These are phyloP conservation scores for Novumbra hubbsi DNA, from an alignment of 2,797 vertebrate genomes.

Conservation along the genomic window DNA sequence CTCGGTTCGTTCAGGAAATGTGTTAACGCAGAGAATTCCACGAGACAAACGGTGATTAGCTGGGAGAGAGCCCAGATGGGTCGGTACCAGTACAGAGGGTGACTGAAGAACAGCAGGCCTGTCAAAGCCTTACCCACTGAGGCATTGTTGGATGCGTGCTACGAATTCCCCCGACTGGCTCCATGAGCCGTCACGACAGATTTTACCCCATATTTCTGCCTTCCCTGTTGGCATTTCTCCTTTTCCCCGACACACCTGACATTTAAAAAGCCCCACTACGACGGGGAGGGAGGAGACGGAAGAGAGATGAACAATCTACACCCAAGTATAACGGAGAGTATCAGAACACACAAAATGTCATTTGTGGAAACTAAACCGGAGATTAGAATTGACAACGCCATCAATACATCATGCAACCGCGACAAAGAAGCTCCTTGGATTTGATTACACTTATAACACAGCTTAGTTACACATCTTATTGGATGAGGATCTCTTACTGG, in stretches of 20 bases:
- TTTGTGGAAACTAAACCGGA: background rate
- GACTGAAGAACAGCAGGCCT: conserved; percentile 7
- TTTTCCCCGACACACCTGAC: conserved; percentile 69
- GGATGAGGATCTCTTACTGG: too few species aligned
- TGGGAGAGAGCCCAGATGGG: background rate
- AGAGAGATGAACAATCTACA: conserved; percentile 60
- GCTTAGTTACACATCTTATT: background rate
- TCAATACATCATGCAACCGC: background rate
- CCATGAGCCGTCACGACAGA: conserved; percentile 69
- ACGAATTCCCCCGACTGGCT: conserved; percentile 55
- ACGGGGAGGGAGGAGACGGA: conserved; percentile 53
- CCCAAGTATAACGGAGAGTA: conserved; percentile 58
- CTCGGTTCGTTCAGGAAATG: too few species aligned
- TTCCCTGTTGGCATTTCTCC: conserved; percentile 12
- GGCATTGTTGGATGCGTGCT: conserved; percentile 7
- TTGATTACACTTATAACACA: background rate
- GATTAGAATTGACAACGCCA: background rate
- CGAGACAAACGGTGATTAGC: background rate
- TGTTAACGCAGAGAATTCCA: background rate
- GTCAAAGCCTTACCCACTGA: background rate
- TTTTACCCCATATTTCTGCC: conserved; percentile 34
- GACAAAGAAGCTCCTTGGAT: background rate
- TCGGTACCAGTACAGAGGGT: background rate
- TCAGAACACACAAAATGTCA: conserved; percentile 2
- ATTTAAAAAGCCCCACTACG: conserved; percentile 65